Evolutionary conservation across 2,888 invertebrate species (phyloP), one percentile per base, ranked within the genome.

Genomic region (Apamea anceps): DNA sequence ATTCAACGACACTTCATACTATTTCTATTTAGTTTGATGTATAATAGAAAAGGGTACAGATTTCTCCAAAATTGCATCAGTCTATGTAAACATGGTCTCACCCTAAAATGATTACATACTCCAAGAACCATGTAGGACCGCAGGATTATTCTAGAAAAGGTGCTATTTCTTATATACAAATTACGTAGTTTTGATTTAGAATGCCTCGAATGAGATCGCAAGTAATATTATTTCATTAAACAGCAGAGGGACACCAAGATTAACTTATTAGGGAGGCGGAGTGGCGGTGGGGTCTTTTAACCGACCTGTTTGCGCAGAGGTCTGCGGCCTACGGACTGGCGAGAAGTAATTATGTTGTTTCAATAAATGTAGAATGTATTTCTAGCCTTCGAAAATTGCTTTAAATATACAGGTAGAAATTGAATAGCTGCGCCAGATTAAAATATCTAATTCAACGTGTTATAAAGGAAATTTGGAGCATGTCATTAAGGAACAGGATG

Each of bases 201-300:
- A 21, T 67, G 28, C 54, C 73, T 76, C 75, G 67, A 86, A 86
- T 79, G 45, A 72, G 79, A 86, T 86, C 66, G 45, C 73, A 28
- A 78, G 57, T 78, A 86, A 86, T 82, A 82, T 83, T 85, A 85
- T 83, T 86, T 79, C 57, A 86, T 84, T 84, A 84, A 75, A 77
- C 62, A 62, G 84, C 63, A 13, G 72, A 84, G 77, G 78, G 87
- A 66, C 72, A 74, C 80, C 67, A 77, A 85, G 75, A 86, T 86
- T 86, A 85, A 75, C 79, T 80, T 87, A 85, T 86, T 86, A 85
- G 60, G 72, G 73, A 67, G 74, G 77, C n/a, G 74, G 68, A 77
- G 79, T 62, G 68, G 76, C 18, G 48, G 60, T 0, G 57, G 62
- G 28, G 66, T 48, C 65, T 65, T 48, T 65, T 68, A 51, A 72